These are phyloP conservation scores for Corythornis cristatus DNA, from an alignment of 2,113 vertebrate genomes.

Conservation along the genomic window DNA sequence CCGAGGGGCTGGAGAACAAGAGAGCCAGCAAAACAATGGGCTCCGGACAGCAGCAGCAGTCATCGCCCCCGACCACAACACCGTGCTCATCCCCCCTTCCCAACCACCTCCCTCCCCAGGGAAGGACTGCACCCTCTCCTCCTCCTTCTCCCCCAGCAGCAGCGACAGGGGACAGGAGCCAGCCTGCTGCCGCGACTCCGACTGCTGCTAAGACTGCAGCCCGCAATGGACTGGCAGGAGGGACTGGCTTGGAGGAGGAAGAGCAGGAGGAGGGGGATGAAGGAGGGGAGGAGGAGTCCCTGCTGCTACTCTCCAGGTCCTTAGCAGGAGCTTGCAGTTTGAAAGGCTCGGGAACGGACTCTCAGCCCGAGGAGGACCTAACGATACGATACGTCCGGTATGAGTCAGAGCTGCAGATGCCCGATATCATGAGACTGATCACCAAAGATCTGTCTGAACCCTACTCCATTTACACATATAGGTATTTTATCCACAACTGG, in stretches of 20 bases:
- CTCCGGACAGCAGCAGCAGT: slow-evolving; percentile 73
- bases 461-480: slow-evolving; percentile 99
- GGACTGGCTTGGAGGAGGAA: slow-evolving; percentile 62
- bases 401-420: slow-evolving; percentile 99
- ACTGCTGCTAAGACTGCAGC: slow-evolving; percentile 70
- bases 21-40: slow-evolving; percentile 67
- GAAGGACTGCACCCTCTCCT: slow-evolving; percentile 79
- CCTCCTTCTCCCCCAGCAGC: slow-evolving; percentile 44
- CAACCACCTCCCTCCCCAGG: slow-evolving; percentile 64
- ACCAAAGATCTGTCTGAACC: slow-evolving; percentile 99
- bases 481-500: slow-evolving; percentile 99
- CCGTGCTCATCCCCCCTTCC: slow-evolving; percentile 44
- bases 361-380: slow-evolving; percentile 79
- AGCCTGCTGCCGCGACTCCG: slow-evolving; percentile 40
- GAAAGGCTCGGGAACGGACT: slow-evolving; percentile 75
- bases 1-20: slow-evolving; percentile 67
- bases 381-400: slow-evolving; percentile 96
- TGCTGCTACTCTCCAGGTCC: slow-evolving; percentile 73
- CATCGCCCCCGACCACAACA: slow-evolving; percentile 39
- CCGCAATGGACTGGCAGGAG: slow-evolving; percentile 79
- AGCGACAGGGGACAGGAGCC: slow-evolving; percentile 48
- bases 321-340: slow-evolving; percentile 76
- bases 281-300: slow-evolving; percentile 68
- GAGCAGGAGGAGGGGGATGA: slow-evolving; percentile 68
- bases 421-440: slow-evolving; percentile 99